Percentiles rank a stretch among this genome's conserved stretches.
These are phyloP conservation scores for Amblyopsis hoosieri DNA, from an alignment of 2,797 vertebrate species.

Conservation along the genomic window DNA sequence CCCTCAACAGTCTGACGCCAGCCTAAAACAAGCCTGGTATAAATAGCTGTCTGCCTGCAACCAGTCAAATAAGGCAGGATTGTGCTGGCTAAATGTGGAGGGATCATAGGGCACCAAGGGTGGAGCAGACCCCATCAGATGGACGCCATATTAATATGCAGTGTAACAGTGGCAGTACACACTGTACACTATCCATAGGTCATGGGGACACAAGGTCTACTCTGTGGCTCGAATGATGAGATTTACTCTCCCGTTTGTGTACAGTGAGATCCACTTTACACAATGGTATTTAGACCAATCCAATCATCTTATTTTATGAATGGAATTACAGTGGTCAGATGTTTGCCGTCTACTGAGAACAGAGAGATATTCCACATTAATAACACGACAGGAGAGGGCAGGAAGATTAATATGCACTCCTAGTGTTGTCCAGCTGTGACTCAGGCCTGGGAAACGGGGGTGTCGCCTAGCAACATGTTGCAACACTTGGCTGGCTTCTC, in stretches of 20 bases:
- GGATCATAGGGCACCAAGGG: too few relatives aligned
- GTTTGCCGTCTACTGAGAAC: background rate
- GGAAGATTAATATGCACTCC: slow-evolving; percentile 13
- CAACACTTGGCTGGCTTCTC: slow-evolving; percentile 45
- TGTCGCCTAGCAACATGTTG: slow-evolving; percentile 54
- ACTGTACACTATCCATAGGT: too few relatives aligned
- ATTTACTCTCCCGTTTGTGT: too few relatives aligned
- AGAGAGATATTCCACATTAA: background rate
- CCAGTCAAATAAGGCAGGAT: slow-evolving; percentile 70
- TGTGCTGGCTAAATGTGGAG: slow-evolving; percentile 57
- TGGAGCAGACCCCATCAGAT: too few relatives aligned
- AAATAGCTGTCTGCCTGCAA: slow-evolving; percentile 65
- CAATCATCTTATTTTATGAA: too few relatives aligned
- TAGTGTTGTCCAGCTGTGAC: slow-evolving; percentile 45
- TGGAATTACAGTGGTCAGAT: too few relatives aligned
- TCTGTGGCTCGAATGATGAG: too few relatives aligned
- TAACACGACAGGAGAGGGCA: background rate
- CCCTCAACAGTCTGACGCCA: slow-evolving; percentile 33
- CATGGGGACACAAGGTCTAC: too few relatives aligned
- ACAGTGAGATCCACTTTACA: too few relatives aligned
- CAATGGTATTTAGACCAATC: too few relatives aligned
- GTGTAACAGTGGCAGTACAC: too few relatives aligned
- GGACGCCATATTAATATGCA: too few relatives aligned
- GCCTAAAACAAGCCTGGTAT: slow-evolving; percentile 56
- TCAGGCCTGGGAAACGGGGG: slow-evolving; percentile 72